Base-by-base conservation (phyloP, 2,797 vertebrate genomes). In the Astyanax mexicanus region DNA sequence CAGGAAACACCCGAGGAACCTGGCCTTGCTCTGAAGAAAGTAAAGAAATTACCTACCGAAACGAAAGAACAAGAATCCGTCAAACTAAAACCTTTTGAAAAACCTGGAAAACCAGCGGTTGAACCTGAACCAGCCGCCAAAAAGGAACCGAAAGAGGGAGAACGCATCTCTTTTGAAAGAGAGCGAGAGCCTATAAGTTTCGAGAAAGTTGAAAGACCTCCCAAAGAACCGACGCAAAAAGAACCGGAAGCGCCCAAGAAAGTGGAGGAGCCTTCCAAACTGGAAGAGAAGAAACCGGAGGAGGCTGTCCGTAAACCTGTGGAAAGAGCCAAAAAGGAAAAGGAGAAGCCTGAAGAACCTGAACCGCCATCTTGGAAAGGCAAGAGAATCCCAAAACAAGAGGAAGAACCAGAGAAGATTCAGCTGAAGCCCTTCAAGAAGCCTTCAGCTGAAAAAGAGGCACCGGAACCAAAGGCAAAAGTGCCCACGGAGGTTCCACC, bases 51-150 rank as follows among this genome's bases (percentile, higher is more conserved):
- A 65, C 89, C 91, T 65, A 66, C 76, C 72, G 89, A 90, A 47
- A 85, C 89, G 52, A 69, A 76, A 57, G 89, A 91, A 77, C 82
- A 87, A 84, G 92, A 94, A 83, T 71, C 67, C 1, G 75, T 94
- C 1, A 91, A 89, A 75, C 83, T 94, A 4, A 94, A 94, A 86
- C 92, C 93, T n/a, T 91, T 94, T 86, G 86, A 91, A 75, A 93
- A 85, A 81, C 85, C 90, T 45, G 61, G 29, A 4, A 88, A 89
- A 87, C 42, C 75, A 69, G 52, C 52, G 4, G 81, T 86, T 51
- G 89, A 90, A 54, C 74, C 81, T 37, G 83, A 88, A 47, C 90
- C 87, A 67, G 88, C 87, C 3, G n/a, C 49, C 6, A 84, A 85
- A 75, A 89, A 80, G 29, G 86, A 89, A n/a, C 85, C 23, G 23